Evolutionary conservation across 2,113 vertebrate species (phyloP), one percentile per base, ranked within the genome.

Genomic region (Neopipo cinnamomea): DNA sequence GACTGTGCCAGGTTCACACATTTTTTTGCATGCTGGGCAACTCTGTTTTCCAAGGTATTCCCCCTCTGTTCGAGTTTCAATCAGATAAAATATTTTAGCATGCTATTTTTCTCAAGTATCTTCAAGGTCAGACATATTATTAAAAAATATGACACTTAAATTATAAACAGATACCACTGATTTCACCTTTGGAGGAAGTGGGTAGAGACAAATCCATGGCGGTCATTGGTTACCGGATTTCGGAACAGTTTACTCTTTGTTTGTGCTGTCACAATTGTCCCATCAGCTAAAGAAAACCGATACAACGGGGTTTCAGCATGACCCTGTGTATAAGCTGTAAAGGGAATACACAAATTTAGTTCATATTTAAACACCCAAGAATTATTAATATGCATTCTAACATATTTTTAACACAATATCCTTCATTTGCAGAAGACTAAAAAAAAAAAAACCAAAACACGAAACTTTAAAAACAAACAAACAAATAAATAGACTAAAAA

Each of bases 141-240:
- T 67, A 25, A 79, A 81, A 92, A 55, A 25, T 47, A 9, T 11
- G 21, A 66, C 72, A 58, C 5, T 52, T 52, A 61, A 65, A 61
- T 27, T 30, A 50, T 37, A 79, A 67, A 65, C 16, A 85, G 66
- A 52, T 31, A 46, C 6, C 25, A 30, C n/a, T 44, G 27, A 44
- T 91, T 88, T 95, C 89, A 99, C 99, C 99, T 99, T 94, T 99
- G 99, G 83, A 99, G 98, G 77, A 99, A 98, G 94, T 99, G 99
- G 42, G 99, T 99, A 30, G 99, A 99, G 39, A 99, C 98, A 97
- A 99, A 99, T 67, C 98, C 98, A 67, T 98, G 98, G 1, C 98
- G 98, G 44, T 99, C 99, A 61, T 98, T 99, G 83, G 98, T 99
- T 53, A 97, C 98, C 35, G 98, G 98, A 88, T 99, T 99, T 87